Evolutionary conservation across 2,113 vertebrate species (phyloP).

Genomic region (Lates calcarifer): DNA sequence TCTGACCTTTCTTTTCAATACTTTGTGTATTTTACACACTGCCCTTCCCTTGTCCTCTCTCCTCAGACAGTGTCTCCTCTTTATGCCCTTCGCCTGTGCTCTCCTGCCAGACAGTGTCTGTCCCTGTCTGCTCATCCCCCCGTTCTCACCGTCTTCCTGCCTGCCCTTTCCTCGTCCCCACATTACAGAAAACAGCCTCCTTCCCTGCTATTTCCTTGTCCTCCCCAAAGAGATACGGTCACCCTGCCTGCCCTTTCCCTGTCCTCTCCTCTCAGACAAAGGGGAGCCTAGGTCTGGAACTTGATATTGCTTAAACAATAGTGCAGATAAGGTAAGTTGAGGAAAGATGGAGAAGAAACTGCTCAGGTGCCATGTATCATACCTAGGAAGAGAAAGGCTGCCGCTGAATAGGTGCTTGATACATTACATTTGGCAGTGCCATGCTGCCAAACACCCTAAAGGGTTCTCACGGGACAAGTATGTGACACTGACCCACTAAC

Average conservation of each 20-base stretch:
- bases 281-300: conserved; percentile 1
- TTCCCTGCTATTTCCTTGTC: conserved; percentile 7
- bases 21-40: conserved; percentile 6
- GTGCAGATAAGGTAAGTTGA: conserved; percentile 13
- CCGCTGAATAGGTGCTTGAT: conserved; percentile 4
- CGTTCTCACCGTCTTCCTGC: conserved; percentile 18
- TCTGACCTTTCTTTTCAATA: conserved; percentile 31
- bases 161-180: conserved; percentile 32
- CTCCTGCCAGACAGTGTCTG: conserved; percentile 30
- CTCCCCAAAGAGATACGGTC: conserved; percentile 14
- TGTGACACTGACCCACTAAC: conserved; percentile 31
- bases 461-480: not conserved
- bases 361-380: conserved; percentile 20
- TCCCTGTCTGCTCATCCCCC: conserved; percentile 28
- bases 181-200: conserved; percentile 11
- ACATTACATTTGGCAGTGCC: conserved; percentile 3
- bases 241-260: conserved; percentile 12
- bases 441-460: conserved; percentile 9
- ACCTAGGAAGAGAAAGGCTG: conserved; percentile 21
- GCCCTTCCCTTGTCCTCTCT: conserved; percentile 4
- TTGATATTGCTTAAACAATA: conserved; percentile 47
- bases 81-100: conserved; percentile 34
- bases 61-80: conserved; percentile 35
- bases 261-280: conserved; percentile 33
- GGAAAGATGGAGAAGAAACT: not conserved